A percentile compares a stretch with the other conserved stretches of the same genome.
Conservation (phyloP, 2,113 vertebrate species). For the Castor canadensis region DNA sequence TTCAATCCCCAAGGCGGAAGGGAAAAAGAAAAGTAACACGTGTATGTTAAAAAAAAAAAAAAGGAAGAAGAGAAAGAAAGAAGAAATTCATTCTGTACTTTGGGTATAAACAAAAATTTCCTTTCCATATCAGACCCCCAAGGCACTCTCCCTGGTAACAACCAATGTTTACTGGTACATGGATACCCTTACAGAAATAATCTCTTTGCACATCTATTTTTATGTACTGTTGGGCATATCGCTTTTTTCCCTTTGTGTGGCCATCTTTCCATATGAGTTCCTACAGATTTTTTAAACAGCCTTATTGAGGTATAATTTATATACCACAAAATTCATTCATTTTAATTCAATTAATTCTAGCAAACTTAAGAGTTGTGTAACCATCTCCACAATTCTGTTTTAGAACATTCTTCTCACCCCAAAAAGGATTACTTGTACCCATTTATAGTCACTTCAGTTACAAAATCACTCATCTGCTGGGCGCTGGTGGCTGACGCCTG, state of each 20-base stretch:
- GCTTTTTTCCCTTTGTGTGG: slow-evolving; percentile 10
- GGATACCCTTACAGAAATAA: slow-evolving; percentile 28
- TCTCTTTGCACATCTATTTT: neutral
- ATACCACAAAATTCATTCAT: neutral
- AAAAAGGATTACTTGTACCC: neutral
- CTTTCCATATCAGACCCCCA: neutral
- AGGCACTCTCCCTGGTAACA: neutral
- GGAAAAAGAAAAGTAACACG: no score
- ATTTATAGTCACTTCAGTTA: neutral
- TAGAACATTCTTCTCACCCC: neutral
- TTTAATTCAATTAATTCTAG: slow-evolving; percentile 26
- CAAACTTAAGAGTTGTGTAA: neutral
- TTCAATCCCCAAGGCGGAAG: no score
- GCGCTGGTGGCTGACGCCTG: no score
- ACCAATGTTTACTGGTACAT: neutral
- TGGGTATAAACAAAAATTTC: slow-evolving; percentile 21
- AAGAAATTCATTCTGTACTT: neutral
- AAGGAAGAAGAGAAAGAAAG: no score
- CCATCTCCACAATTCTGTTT: neutral
- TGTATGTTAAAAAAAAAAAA: neutral
- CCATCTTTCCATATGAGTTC: neutral
- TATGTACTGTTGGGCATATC: neutral
- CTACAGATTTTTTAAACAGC: slow-evolving; percentile 25
- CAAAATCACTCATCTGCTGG: neutral
- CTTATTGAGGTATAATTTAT: slow-evolving; percentile 1